phyloP scores from a whole-genome alignment of 2,113 vertebrate species.

The Eulacestoma nigropectus region DNA sequence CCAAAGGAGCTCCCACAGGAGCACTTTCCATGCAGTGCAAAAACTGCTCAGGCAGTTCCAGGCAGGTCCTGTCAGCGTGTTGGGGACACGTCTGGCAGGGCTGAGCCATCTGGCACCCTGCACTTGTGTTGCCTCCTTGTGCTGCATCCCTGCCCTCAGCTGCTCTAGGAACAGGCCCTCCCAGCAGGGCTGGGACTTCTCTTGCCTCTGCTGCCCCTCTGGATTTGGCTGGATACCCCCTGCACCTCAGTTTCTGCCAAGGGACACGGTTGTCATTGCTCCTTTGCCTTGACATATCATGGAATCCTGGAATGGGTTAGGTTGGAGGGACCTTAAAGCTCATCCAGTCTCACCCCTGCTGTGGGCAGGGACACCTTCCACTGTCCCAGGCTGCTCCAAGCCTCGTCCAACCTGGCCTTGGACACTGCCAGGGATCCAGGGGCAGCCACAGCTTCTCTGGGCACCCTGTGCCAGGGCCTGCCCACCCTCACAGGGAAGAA shows the following conservation, averaged over 20 bases:
- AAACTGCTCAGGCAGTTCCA: not conserved
- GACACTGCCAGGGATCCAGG: not conserved
- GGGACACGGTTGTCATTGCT: not conserved
- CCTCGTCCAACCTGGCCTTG: not conserved
- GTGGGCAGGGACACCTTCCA: not conserved
- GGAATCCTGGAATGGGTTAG: not conserved
- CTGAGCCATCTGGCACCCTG: not conserved
- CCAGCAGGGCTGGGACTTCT: not conserved
- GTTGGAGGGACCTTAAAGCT: rapidly evolving
- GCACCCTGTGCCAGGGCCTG: not conserved
- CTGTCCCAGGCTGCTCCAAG: rapidly evolving
- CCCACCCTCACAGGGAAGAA: rapidly evolving
- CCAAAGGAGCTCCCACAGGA: not conserved
- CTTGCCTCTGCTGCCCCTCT: not conserved
- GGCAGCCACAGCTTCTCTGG: not conserved
- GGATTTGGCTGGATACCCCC: not conserved
- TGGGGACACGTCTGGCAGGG: not conserved
- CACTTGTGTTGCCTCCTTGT: not conserved
- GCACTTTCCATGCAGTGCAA: not conserved
- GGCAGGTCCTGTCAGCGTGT: not conserved
- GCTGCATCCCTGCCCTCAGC: not conserved
- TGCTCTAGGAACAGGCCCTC: not conserved
- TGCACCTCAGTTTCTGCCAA: not conserved
- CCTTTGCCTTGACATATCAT: not conserved
- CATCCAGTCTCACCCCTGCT: not conserved